Conservation (phyloP, 1,140 invertebrate genomes). For the Mya arenaria region DNA sequence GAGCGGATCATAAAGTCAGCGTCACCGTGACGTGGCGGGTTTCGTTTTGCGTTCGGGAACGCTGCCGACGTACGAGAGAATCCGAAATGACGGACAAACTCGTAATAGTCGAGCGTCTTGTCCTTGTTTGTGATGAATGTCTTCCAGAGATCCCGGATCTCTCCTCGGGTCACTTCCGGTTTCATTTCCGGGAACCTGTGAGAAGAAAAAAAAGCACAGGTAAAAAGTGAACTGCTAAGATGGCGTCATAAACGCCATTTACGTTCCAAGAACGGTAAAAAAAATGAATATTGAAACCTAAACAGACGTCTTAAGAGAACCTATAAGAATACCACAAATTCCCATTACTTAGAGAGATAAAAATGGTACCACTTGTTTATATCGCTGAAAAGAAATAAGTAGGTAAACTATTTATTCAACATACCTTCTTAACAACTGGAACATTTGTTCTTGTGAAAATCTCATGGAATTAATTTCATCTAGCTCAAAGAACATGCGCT, state of each 20-base stretch:
- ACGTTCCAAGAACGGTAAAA: too few relatives aligned
- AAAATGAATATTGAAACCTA: too few relatives aligned
- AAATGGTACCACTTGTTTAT: too few relatives aligned
- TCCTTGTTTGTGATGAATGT: slow-evolving; percentile 80
- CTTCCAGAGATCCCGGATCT: slow-evolving; percentile 80
- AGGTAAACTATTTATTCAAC: too few relatives aligned
- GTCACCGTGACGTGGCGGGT: slow-evolving; percentile 79
- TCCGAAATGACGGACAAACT: slow-evolving; percentile 81
- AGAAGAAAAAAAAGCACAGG: slow-evolving; percentile 20
- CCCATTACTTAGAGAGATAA: too few relatives aligned
- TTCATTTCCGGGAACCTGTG: slow-evolving; percentile 75
- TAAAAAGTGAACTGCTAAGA: too few relatives aligned
- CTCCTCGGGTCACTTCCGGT: slow-evolving; percentile 78
- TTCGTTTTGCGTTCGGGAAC: slow-evolving; percentile 80
- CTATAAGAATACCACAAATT: too few relatives aligned
- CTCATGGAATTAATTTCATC: slow-evolving; percentile 77
- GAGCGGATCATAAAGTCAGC: slow-evolving; percentile 80
- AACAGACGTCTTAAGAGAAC: too few relatives aligned
- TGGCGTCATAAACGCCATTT: too few relatives aligned
- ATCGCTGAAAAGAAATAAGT: too few relatives aligned
- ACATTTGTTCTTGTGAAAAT: slow-evolving; percentile 79
- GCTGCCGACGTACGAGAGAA: slow-evolving; percentile 77
- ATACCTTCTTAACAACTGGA: slow-evolving; percentile 75
- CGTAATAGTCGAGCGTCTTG: slow-evolving; percentile 78
- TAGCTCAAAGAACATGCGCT: slow-evolving; percentile 75